Conservation (phyloP, 2,888 invertebrate species). For the Aricia artaxerxes region DNA sequence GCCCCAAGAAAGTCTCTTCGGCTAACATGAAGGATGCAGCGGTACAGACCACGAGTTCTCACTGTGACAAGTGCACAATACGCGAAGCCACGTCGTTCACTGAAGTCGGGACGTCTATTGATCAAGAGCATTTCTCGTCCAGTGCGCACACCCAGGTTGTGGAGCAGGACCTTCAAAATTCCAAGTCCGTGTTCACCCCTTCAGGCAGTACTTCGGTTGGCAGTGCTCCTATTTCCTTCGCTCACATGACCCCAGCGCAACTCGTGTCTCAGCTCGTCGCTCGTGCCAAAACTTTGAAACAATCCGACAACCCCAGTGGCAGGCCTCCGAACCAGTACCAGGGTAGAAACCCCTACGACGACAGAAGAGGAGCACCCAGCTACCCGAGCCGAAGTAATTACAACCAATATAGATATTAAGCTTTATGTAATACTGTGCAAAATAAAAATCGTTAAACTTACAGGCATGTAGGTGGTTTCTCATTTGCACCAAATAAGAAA, state of each 20-base stretch:
- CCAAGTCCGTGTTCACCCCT: slow-evolving; percentile 66
- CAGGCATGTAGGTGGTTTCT: not conserved
- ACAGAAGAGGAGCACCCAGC: slow-evolving; percentile 35
- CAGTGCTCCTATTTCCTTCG: slow-evolving; percentile 64
- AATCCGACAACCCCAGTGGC: slow-evolving; percentile 47
- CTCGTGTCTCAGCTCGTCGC: slow-evolving; percentile 72
- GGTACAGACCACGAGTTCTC: slow-evolving; percentile 63
- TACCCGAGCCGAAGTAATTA: slow-evolving; percentile 29
- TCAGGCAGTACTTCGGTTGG: slow-evolving; percentile 58
- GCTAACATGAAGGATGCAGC: slow-evolving; percentile 64
- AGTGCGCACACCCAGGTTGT: slow-evolving; percentile 70
- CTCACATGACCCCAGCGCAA: slow-evolving; percentile 73
- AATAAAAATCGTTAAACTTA: slow-evolving; percentile 41
- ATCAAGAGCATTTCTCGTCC: slow-evolving; percentile 55
- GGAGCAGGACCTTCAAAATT: slow-evolving; percentile 66
- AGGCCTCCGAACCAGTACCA: slow-evolving; percentile 43
- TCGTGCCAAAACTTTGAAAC: slow-evolving; percentile 69
- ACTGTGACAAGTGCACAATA: slow-evolving; percentile 68
- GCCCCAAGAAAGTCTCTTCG: slow-evolving; percentile 54
- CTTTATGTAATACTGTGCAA: slow-evolving; percentile 12
- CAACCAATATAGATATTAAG: slow-evolving; percentile 29
- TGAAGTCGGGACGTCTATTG: slow-evolving; percentile 53
- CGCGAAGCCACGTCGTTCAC: slow-evolving; percentile 55
- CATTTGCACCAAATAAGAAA: not conserved
- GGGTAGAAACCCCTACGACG: slow-evolving; percentile 46